phyloP scores from a whole-genome alignment of 1,140 invertebrate genomes.

The Apolygus lucorum region DNA sequence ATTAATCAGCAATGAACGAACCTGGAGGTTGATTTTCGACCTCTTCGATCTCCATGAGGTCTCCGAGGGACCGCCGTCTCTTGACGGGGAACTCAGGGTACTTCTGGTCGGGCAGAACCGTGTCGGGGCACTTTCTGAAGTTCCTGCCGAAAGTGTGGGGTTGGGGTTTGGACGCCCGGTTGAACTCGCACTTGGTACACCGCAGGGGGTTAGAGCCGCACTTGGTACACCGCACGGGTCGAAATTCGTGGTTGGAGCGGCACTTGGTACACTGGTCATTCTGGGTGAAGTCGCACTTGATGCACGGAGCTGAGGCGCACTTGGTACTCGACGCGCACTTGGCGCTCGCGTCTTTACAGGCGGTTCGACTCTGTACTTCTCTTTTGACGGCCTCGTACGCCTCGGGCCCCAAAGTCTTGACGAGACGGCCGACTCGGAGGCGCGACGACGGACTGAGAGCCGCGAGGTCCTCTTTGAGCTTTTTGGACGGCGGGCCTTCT shows the following conservation, averaged over 20 bases:
- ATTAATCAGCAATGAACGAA: too few species aligned
- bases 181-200: neutral
- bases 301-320: neutral
- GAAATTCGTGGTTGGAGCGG: too few species aligned
- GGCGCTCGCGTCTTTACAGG: neutral
- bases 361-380: neutral
- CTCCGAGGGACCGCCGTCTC: constrained; percentile 15
- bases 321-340: neutral
- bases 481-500: constrained; percentile 37
- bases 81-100: neutral
- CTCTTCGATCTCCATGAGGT: constrained; percentile 13
- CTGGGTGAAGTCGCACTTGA: neutral
- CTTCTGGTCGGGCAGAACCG: constrained; percentile 3
- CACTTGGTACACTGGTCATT: neutral
- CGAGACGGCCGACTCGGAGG: constrained; percentile 18
- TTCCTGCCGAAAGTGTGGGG: constrained; percentile 22
- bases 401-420: constrained; percentile 24
- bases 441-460: constrained; percentile 17
- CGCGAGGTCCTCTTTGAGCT: constrained; percentile 1
- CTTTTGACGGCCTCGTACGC: constrained; percentile 20
- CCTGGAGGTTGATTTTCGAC: constrained; percentile 8
- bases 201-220: too few species aligned
- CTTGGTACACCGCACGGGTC: neutral
- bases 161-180: too few species aligned
- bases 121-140: neutral